phyloP scores from a whole-genome alignment of 2,797 vertebrate genomes.

The Brachyrhaphis roseni region DNA sequence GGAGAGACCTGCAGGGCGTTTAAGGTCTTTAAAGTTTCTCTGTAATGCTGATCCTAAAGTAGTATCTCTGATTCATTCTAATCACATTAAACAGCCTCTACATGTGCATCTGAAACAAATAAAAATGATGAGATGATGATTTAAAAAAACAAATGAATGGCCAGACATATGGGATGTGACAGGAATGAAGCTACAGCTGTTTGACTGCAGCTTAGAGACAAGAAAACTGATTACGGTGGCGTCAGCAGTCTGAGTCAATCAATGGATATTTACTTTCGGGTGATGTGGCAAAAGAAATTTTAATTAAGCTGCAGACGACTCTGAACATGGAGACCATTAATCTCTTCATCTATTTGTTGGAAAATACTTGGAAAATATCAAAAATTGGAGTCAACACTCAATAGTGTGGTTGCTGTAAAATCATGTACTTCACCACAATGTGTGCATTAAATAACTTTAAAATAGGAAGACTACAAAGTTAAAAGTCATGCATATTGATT shows the following conservation, averaged over 20 bases:
- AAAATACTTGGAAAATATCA: slow-evolving; percentile 14
- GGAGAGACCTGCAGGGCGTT: slow-evolving; percentile 16
- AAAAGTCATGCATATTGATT: background rate
- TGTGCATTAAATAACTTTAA: background rate
- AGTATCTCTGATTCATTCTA: slow-evolving; percentile 25
- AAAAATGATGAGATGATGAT: slow-evolving; percentile 43
- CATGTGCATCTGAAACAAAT: slow-evolving; percentile 24
- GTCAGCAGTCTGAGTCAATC: slow-evolving; percentile 42
- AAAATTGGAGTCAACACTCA: slow-evolving; percentile 18
- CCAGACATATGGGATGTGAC: slow-evolving; percentile 54
- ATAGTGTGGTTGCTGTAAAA: background rate
- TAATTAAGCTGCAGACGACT: slow-evolving; percentile 16
- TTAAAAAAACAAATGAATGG: slow-evolving; percentile 56
- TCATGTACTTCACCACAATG: background rate
- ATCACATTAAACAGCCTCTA: slow-evolving; percentile 17
- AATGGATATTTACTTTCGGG: slow-evolving; percentile 41
- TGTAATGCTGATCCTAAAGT: background rate
- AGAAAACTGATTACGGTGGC: slow-evolving; percentile 37
- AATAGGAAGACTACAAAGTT: background rate
- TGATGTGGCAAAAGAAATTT: slow-evolving; percentile 31
- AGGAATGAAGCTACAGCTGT: slow-evolving; percentile 31
- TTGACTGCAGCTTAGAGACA: slow-evolving; percentile 36
- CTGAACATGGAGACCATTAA: slow-evolving; percentile 10
- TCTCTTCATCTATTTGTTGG: slow-evolving; percentile 2
- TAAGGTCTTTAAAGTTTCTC: background rate